Conservation (phyloP, 2,113 vertebrate species). For the Craseonycteris thonglongyai region DNA sequence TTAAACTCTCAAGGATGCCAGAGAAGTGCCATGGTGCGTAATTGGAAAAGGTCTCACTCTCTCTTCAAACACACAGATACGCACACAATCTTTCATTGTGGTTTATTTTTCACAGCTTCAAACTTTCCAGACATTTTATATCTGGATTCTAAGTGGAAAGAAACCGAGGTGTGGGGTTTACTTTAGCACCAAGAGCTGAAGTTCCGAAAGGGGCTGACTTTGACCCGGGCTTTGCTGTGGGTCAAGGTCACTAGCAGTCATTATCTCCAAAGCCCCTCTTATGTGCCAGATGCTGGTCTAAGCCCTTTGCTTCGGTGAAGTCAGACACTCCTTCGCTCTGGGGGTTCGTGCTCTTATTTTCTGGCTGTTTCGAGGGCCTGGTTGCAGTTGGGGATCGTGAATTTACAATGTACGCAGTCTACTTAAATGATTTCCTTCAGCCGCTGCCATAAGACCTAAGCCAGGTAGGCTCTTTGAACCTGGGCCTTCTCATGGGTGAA, state of each 20-base stretch:
- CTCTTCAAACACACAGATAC: background rate
- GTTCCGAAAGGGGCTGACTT: background rate
- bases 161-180: background rate
- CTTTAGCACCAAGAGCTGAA: background rate
- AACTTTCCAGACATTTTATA: background rate
- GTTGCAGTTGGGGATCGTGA: background rate
- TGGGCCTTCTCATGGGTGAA: background rate
- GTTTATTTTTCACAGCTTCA: background rate
- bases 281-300: background rate
- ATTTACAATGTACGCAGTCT: background rate
- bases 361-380: background rate
- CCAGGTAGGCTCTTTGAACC: background rate
- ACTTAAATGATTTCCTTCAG: background rate
- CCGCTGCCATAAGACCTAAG: rapidly evolving
- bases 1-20: background rate
- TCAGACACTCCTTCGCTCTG: background rate
- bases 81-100: background rate
- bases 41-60: background rate
- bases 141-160: background rate
- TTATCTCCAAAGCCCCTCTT: background rate
- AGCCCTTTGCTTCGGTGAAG: background rate
- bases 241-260: background rate
- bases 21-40: background rate
- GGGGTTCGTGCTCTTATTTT: background rate
- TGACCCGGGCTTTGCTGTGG: background rate